Evolutionary conservation across 2,797 vertebrate species (phyloP), one percentile per base, ranked within the genome.

Genomic region (Staurois parvus): DNA sequence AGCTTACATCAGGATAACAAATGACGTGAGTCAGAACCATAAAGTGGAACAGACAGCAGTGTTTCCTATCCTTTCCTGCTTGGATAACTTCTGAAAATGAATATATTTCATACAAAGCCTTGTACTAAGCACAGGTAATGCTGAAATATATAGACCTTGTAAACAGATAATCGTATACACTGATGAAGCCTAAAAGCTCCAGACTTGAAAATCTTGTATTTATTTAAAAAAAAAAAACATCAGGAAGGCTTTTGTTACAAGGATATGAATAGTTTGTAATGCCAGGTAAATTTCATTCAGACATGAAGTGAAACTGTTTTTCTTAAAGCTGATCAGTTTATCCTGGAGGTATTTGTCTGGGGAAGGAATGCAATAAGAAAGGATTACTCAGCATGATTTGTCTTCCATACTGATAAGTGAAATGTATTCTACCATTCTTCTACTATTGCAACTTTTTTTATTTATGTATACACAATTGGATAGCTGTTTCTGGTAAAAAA

Each of bases 261-360:
- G 70, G 68, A 84, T 66, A 64, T 84, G 69, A 84, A 73, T 79
- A 48, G 21, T 32, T 84, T 66, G 56, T 52, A 72, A 64, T 78
- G 67, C 67, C 45, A 79, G 42, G 76, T 40, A 79, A 79, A 79
- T 64, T 34, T 26, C 26, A 84, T 84, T 73, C 30, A 40, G 56
- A 78, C 77, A 48, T 64, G 21, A 28, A 67, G 68, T 75, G 48
- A 79, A 70, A 40, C 72, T 84, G 26, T 40, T 62, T 52, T 84
- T 72, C 68, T 84, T 78, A 40, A 40, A 40, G 42, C 42, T 72
- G 40, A 79, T 84, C 52, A 73, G 76, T 72, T 64, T 73, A 79
- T 78, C 76, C 83, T 79, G 30, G 32, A 48, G 56, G 69, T 73
- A 79, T 84, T 79, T 79, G 68, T 79, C 83, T 79, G 28, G 68